Evolutionary conservation across 2,888 invertebrate species (phyloP).

Genomic region (Ophion ellenae): DNA sequence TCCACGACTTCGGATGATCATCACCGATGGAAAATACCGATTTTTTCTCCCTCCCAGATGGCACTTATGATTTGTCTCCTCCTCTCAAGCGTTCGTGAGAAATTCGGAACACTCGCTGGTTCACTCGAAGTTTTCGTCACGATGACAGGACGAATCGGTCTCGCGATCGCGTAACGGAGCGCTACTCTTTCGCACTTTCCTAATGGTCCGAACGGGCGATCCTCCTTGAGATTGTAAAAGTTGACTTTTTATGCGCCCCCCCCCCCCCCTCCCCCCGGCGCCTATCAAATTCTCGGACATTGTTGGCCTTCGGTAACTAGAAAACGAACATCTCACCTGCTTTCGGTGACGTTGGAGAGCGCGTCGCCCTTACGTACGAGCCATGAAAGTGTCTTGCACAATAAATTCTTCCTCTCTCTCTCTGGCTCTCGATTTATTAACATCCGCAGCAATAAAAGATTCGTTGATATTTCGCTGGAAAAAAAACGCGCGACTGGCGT

Average conservation of each 20-base stretch:
- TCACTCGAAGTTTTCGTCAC: background rate
- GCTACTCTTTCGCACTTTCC: background rate
- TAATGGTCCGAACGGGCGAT: background rate
- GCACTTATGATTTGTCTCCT: background rate
- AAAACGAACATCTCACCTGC: background rate
- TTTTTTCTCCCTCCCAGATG: background rate
- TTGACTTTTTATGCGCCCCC: background rate
- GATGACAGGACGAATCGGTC: no score
- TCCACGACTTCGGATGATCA: background rate
- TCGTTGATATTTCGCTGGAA: background rate
- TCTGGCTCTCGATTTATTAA: constrained; percentile 29
- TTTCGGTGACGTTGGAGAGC: background rate
- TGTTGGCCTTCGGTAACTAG: constrained; percentile 18
- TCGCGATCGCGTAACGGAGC: background rate
- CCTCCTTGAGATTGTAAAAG: constrained; percentile 19
- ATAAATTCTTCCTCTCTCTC: background rate
- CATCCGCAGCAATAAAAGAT: constrained; percentile 17
- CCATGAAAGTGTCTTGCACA: constrained; percentile 21
- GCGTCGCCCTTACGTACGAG: constrained; percentile 24
- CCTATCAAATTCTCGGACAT: constrained; percentile 1
- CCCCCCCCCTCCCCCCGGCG: no score
- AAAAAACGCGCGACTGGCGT: background rate
- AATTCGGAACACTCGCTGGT: background rate
- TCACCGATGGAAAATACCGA: background rate
- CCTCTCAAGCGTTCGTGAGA: background rate